Evolutionary conservation across 1,140 invertebrate genomes (phyloP), one percentile per base, ranked within the genome.

Genomic region (Cotesia typhae): DNA sequence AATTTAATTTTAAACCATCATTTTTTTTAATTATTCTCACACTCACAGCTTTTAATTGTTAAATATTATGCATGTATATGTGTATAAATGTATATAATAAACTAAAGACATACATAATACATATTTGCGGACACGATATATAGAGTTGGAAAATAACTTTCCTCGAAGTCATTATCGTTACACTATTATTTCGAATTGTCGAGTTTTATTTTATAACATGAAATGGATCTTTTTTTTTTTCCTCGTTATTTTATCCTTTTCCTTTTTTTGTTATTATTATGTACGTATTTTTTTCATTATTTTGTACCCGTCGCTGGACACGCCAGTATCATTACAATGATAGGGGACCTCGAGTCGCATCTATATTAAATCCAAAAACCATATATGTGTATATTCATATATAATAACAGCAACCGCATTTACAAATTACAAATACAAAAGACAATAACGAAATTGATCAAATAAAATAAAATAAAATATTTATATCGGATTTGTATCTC

Each of bases 261-360:
- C 6, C 63, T 47, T 35, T 12, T 7, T 35, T 28, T 7, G 60
- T 28, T 37, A 37, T 37, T 17, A 59, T 28, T 59, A 17, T 59
- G 6, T 17, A 7, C 3, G n/a, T 59, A 47, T 28, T 17, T 59
- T 7, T 59, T 28, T 17, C n/a, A 59, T 59, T 17, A 59, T n/a
- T 59, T 61, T 28, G 20, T 35, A 35, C 35, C 6, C 60, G 17
- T 35, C 35, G 28, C 37, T 41, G 37, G 61, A 47, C 59, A 60
- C 36, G 36, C 61, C 28, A 64, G 61, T 64, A 64, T 64, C 61
- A 64, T 64, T 64, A 64, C 37, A n/a, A 12, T 64, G 38, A 64
- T 64, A 36, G 61, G 12, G 61, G 61, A 37, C 12, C 61, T 64
- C 61, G 37, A 41, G 61, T 64, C 61, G 36, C 61, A 64, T 64